Base-by-base conservation (phyloP, 2,797 vertebrate genomes). In the Spinus pinus region DNA sequence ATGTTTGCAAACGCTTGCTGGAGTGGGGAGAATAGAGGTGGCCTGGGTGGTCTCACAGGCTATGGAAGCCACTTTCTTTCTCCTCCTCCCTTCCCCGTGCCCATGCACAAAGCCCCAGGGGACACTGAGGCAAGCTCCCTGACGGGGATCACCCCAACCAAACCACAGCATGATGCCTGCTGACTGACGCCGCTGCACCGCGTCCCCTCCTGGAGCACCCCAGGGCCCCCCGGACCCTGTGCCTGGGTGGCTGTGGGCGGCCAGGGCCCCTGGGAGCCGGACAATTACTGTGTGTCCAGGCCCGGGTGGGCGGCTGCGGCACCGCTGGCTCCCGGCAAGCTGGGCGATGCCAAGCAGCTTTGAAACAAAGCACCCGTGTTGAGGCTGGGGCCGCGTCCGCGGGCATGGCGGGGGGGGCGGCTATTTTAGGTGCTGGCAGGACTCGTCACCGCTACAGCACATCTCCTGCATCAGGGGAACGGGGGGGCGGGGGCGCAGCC, bases 331-430 rank as follows among this genome's bases (percentile, higher is more conserved):
- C 93, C 86, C 61, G 33, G 86, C 46, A 10, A 57, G 81, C 81
- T 0, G 35, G 62, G 73, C 20, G 17, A 95, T 94, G 95, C 94
- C 95, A 96, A 94, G 95, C 65, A 22, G 93, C 89, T 92, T 78
- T 90, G 94, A 77, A 95, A 95, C 95, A 95, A 94, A 93, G 94
- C 93, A 70, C 81, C 93, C 95, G 91, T 93, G 93, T 92, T 90
- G 94, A 90, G 91, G 90, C 86, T 83, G 92, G 82, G 94, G 80
- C 94, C 66, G 67, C 41, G 84, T 7, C 73, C 74, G 89, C 50
- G 44, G 89, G 77, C 83, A 90, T 7, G 66, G 74, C 20, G 24
- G 30, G 39, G 37, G 37, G 37, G 39, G 11, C 9, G 12, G 95
- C 53, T 96, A 94, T 95, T 94, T 95, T 92, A 70, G 78, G 86